phyloP scores from a whole-genome alignment of 2,888 invertebrate genomes.

The Mythimna pallens region DNA sequence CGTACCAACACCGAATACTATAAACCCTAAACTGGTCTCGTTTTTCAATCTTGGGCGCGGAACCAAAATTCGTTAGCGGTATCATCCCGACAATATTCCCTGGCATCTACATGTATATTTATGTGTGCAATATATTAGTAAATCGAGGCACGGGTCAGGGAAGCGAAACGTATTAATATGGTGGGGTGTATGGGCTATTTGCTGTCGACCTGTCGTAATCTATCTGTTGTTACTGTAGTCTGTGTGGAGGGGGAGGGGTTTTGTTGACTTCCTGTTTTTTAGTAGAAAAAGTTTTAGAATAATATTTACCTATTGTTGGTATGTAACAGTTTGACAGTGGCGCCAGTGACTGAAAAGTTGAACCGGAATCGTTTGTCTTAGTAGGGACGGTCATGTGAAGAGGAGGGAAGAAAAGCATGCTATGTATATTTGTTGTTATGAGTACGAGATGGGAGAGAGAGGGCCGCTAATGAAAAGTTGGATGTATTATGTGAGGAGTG shows the following conservation, averaged over 20 bases:
- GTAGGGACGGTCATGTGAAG: too few species aligned
- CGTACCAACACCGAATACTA: neutral
- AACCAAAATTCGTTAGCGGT: neutral
- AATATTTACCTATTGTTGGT: neutral
- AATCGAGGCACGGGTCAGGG: conserved; percentile 17
- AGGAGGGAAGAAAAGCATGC: too few species aligned
- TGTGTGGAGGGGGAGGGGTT: neutral
- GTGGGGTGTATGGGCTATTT: conserved; percentile 31
- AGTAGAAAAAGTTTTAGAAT: neutral
- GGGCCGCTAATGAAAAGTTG: too few species aligned
- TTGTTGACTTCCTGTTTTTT: neutral
- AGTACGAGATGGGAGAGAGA: too few species aligned
- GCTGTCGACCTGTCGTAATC: conserved; percentile 32
- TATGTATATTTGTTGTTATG: too few species aligned
- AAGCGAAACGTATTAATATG: conserved; percentile 46
- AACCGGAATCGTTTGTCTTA: too few species aligned
- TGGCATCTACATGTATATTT: conserved; percentile 24
- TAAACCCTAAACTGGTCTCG: neutral
- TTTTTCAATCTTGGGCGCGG: neutral
- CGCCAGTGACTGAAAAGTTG: too few species aligned
- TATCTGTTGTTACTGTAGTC: conserved; percentile 23
- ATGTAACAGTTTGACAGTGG: neutral
- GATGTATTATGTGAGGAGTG: too few species aligned
- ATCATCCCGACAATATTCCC: neutral
- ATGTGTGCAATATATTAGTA: conserved; percentile 39